Evolutionary conservation across 2,797 vertebrate genomes (phyloP).

Genomic region (Coracias cyanogaster): DNA sequence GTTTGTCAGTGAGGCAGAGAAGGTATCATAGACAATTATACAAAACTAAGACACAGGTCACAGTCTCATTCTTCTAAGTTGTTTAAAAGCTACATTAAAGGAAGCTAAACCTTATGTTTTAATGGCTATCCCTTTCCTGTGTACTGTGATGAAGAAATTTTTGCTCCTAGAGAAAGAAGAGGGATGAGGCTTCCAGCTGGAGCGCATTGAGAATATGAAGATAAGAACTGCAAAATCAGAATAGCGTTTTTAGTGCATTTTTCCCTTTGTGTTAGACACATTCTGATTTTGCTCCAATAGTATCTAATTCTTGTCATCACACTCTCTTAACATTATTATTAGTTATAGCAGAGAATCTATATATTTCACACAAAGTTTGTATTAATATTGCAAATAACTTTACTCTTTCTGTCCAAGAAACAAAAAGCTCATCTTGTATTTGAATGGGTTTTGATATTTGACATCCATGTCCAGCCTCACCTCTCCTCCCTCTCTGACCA

Average conservation of each 20-base stretch:
- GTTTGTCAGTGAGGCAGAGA: neutral
- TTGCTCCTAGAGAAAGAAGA: neutral
- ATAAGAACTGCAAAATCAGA: neutral
- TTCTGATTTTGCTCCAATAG: neutral
- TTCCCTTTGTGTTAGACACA: rapidly evolving
- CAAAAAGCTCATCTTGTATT: neutral
- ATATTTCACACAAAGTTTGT: neutral
- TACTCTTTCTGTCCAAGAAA: neutral
- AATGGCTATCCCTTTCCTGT: neutral
- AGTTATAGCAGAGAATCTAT: neutral
- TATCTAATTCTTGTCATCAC: neutral
- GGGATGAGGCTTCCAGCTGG: neutral
- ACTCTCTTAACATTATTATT: neutral
- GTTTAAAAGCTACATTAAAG: neutral
- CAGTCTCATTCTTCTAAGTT: neutral
- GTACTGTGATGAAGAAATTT: neutral
- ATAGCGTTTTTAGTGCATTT: neutral
- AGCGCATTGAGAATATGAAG: neutral
- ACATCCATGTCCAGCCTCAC: neutral
- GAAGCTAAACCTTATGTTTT: neutral
- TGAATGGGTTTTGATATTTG: neutral
- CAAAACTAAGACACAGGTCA: neutral
- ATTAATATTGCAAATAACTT: neutral
- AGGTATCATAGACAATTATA: neutral
- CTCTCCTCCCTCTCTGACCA: neutral